These are phyloP conservation scores for Vombatus ursinus DNA, from an alignment of 2,113 vertebrate genomes.

Conservation along the genomic window DNA sequence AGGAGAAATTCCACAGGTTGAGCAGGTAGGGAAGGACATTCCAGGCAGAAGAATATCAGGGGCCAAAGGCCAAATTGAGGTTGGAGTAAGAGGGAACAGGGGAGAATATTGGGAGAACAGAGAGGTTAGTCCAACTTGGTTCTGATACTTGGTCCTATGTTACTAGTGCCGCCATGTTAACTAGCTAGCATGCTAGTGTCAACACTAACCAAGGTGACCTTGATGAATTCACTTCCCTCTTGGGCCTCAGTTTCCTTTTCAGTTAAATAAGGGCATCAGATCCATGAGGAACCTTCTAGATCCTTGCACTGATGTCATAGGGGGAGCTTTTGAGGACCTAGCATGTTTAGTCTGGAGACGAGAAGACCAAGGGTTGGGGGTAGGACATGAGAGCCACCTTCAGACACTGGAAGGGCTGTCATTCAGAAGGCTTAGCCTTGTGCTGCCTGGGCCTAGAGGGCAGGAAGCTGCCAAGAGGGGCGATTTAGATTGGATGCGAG, in stretches of 20 bases:
- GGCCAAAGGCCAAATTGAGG: neutral
- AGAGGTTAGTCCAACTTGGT: neutral
- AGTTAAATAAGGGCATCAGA: neutral
- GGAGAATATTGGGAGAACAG: neutral
- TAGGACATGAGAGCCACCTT: neutral
- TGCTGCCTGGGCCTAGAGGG: neutral
- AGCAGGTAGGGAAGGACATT: neutral
- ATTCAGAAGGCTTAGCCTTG: neutral
- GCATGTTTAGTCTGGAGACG: too few relatives aligned
- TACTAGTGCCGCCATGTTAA: neutral
- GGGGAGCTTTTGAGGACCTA: too few relatives aligned
- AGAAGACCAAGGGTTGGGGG: neutral
- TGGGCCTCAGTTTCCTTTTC: neutral
- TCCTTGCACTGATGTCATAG: neutral
- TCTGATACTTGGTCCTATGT: too few relatives aligned
- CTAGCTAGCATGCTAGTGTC: neutral
- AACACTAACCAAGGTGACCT: neutral
- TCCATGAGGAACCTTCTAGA: neutral
- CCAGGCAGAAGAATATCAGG: neutral
- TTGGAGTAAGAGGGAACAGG: neutral
- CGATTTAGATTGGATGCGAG: neutral
- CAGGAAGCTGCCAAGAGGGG: neutral
- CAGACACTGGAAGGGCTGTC: too few relatives aligned
- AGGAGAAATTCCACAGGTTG: neutral
- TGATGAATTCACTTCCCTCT: neutral